Evolutionary conservation across 2,797 vertebrate genomes (phyloP).

Genomic region (Sylvia borin): DNA sequence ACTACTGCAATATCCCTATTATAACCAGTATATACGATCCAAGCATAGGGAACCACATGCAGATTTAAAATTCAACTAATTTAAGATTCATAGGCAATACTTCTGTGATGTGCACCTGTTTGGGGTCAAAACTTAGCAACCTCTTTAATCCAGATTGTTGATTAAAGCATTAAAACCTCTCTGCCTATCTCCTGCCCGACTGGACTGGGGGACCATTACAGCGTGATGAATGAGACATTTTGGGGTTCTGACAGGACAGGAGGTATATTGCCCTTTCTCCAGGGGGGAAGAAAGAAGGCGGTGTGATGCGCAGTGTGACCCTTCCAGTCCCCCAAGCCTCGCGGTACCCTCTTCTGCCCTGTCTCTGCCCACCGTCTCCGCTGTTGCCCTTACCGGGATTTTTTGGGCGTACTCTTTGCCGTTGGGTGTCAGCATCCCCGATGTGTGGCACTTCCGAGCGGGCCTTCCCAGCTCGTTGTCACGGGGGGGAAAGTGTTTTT

Average conservation of each 20-base stretch:
- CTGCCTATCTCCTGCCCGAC: background rate
- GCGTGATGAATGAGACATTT: background rate
- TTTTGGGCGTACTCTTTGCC: slow-evolving; percentile 85
- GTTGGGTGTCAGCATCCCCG: slow-evolving; percentile 81
- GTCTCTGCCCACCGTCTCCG: background rate
- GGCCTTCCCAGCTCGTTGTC: slow-evolving; percentile 79
- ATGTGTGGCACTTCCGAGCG: slow-evolving; percentile 82
- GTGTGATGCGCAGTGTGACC: background rate
- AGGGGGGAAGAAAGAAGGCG: fast-evolving
- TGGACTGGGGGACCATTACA: fast-evolving
- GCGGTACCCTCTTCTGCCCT: fast-evolving
- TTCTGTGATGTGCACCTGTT: background rate
- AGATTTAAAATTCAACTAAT: background rate
- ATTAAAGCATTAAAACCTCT: background rate
- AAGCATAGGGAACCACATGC: background rate
- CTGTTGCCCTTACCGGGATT: slow-evolving; percentile 73
- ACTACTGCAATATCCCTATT: background rate
- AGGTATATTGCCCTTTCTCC: background rate
- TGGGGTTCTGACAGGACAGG: background rate
- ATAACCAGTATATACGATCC: background rate
- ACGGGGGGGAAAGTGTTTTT: slow-evolving; percentile 77
- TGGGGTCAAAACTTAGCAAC: background rate
- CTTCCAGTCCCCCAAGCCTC: too few relatives aligned
- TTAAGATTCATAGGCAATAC: background rate
- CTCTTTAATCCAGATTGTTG: background rate